Percentiles rank a stretch among this genome's conserved stretches.
Conservation (phyloP, 1,140 invertebrate genomes). For the Cyclargus thomasi region DNA sequence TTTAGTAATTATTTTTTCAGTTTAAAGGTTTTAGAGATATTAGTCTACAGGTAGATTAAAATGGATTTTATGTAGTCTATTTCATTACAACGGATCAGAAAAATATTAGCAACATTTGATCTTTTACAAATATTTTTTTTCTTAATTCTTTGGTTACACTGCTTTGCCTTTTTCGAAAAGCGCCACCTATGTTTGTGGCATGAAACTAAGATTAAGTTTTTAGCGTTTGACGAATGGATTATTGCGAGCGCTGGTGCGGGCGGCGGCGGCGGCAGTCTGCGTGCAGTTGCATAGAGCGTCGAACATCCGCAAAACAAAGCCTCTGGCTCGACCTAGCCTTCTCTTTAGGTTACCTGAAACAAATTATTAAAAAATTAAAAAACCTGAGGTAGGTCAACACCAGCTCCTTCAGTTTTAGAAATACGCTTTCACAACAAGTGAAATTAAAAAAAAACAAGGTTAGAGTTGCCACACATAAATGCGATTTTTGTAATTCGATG, state of each 20-base stretch:
- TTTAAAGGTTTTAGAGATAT: too few species aligned
- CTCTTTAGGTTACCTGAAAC: slow-evolving; percentile 70
- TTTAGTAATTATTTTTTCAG: too few species aligned
- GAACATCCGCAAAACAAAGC: slow-evolving; percentile 76
- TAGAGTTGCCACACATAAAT: too few species aligned
- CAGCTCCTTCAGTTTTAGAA: too few species aligned
- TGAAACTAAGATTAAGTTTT: slow-evolving; percentile 13
- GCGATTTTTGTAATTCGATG: too few species aligned
- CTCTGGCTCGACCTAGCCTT: slow-evolving; percentile 75
- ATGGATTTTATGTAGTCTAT: too few species aligned
- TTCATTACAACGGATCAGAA: too few species aligned
- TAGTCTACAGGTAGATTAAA: too few species aligned
- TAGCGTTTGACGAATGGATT: slow-evolving; percentile 66
- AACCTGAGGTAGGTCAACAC: too few species aligned
- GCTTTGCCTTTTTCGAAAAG: neutral
- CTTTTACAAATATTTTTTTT: neutral
- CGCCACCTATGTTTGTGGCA: neutral
- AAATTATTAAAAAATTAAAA: slow-evolving; percentile 17
- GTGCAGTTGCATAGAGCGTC: slow-evolving; percentile 78
- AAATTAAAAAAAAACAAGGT: too few species aligned
- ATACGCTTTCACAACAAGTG: too few species aligned
- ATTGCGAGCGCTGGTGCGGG: slow-evolving; percentile 61
- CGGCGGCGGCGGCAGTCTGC: slow-evolving; percentile 75
- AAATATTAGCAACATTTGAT: neutral
- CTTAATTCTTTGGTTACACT: neutral